These are phyloP conservation scores for Gastracanthus pulcherrimus DNA, from an alignment of 2,888 invertebrate genomes.

Conservation along the genomic window DNA sequence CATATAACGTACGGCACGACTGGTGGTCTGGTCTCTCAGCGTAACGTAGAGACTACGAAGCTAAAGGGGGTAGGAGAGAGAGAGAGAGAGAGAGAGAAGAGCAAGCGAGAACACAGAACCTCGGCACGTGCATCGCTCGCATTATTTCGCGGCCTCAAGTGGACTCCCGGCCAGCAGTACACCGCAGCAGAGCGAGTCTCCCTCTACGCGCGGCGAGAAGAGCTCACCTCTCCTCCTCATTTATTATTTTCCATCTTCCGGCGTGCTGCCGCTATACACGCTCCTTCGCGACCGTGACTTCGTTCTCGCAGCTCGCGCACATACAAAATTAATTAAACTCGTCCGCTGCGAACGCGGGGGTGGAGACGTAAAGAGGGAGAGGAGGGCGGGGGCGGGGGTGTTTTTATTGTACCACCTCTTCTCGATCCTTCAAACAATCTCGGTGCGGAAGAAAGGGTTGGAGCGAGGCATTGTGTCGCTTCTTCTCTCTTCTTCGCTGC, in stretches of 20 bases:
- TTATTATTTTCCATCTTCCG: slow-evolving; percentile 54
- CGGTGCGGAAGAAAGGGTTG: slow-evolving; percentile 11
- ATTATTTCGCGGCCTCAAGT: slow-evolving; percentile 71
- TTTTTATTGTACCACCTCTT: slow-evolving; percentile 26
- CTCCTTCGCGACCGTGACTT: slow-evolving; percentile 62
- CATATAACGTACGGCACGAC: too few species aligned
- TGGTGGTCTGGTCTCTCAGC: too few species aligned
- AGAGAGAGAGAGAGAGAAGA: neutral
- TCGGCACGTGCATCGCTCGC: slow-evolving; percentile 69
- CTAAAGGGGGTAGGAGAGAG: too few species aligned
- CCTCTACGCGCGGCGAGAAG: slow-evolving; percentile 36
- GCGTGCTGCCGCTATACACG: neutral
- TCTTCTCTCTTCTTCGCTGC: too few species aligned
- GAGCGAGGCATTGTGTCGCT: slow-evolving; percentile 14
- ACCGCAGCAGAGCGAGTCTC: neutral
- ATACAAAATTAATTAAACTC: slow-evolving; percentile 76
- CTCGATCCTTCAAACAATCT: slow-evolving; percentile 25
- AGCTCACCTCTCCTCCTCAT: slow-evolving; percentile 43
- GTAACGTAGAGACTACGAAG: too few species aligned
- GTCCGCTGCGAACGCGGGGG: slow-evolving; percentile 45
- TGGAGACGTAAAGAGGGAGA: slow-evolving; percentile 7
- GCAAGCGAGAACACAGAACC: neutral
- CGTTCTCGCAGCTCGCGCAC: slow-evolving; percentile 66
- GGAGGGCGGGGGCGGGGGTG: too few species aligned
- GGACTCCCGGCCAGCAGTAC: slow-evolving; percentile 57